These are phyloP conservation scores for Pseudorasbora parva DNA, from an alignment of 2,113 vertebrate genomes.

Conservation along the genomic window DNA sequence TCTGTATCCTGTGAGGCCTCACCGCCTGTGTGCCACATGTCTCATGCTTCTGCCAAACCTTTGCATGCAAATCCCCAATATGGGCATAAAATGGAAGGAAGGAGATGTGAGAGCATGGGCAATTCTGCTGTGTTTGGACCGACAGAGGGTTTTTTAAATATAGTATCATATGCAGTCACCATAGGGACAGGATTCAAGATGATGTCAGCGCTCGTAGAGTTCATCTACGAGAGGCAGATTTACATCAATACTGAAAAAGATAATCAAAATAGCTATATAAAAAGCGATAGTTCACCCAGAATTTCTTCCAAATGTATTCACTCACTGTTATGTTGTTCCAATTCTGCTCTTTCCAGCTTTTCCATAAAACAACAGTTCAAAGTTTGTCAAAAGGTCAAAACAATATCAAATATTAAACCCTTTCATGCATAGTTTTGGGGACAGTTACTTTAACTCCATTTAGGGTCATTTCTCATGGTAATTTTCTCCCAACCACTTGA, in stretches of 20 bases:
- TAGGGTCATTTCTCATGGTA: too few species aligned
- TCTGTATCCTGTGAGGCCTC: conserved; percentile 23
- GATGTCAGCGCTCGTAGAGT: not conserved
- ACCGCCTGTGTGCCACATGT: conserved; percentile 51
- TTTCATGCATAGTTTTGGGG: too few species aligned
- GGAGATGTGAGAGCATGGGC: not conserved
- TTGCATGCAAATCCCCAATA: conserved; percentile 5
- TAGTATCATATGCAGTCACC: conserved; percentile 23
- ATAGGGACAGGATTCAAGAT: conserved; percentile 16
- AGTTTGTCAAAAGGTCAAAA: too few species aligned
- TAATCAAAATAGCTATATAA: not conserved
- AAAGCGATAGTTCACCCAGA: not conserved
- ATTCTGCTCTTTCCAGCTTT: not conserved
- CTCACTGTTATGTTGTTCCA: not conserved
- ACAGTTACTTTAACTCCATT: too few species aligned
- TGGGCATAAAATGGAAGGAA: not conserved
- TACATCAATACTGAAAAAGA: not conserved
- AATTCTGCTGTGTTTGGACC: conserved; percentile 24
- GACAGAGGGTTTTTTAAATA: conserved; percentile 19
- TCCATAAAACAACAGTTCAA: not conserved
- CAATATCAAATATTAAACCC: too few species aligned
- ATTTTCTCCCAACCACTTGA: too few species aligned
- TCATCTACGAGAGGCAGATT: not conserved
- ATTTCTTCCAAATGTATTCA: not conserved
- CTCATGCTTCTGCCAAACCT: not conserved